phyloP scores from a whole-genome alignment of 1,140 invertebrate genomes.

The Hestina assimilis region DNA sequence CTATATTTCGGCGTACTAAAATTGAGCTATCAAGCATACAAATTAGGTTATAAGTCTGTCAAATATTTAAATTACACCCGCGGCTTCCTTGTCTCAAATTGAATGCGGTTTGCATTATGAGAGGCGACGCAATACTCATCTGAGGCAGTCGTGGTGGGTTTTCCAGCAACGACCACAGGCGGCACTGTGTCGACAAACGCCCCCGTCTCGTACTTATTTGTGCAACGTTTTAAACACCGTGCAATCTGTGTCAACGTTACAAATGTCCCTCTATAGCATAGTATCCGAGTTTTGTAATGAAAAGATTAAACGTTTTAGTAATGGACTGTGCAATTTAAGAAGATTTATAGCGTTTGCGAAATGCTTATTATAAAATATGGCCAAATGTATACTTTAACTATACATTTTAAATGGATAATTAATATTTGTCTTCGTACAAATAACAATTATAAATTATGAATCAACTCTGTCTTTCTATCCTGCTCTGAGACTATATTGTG shows the following conservation, averaged over 20 bases:
- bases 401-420: not conserved
- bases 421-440: too few relatives aligned
- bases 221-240: conserved; percentile 8
- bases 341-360: not conserved
- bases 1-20: not conserved
- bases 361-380: not conserved
- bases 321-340: not conserved
- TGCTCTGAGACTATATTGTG: too few relatives aligned
- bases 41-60: conserved; percentile 44
- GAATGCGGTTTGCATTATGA: conserved; percentile 57
- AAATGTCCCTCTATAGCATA: not conserved
- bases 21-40: conserved; percentile 13
- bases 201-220: conserved; percentile 11
- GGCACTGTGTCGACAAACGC: conserved; percentile 16
- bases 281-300: conserved; percentile 8
- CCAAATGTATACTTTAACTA: too few relatives aligned
- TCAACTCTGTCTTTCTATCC: too few relatives aligned
- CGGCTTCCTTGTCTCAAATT: conserved; percentile 57
- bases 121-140: conserved; percentile 38
- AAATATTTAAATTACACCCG: conserved; percentile 58
- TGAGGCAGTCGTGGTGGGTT: conserved; percentile 3
- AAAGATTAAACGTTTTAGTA: conserved; percentile 9
- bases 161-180: conserved; percentile 20
- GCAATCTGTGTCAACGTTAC: conserved; percentile 2
- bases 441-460: too few relatives aligned